Base-by-base conservation (phyloP, 2,797 vertebrate genomes). In the Leptodactylus fallax region DNA sequence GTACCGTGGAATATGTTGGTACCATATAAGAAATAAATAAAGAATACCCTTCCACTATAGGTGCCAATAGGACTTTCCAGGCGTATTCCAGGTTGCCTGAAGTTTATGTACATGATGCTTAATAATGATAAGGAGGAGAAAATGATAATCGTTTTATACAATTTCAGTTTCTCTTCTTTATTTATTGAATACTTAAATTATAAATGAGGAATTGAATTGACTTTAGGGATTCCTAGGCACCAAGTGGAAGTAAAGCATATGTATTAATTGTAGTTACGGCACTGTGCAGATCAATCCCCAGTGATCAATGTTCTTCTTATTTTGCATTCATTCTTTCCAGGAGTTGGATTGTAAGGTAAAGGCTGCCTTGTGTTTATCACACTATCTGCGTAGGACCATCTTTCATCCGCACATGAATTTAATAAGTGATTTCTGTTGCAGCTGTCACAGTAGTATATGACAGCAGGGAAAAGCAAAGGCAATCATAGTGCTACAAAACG, bases 241-340 rank as follows among this genome's bases (percentile, higher is more conserved):
- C 49, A 23, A 53, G 14, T 77, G 47, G 45, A 53, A 23, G 49
- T 79, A 58, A 79, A 79, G n/a, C 55, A 79, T 79, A 58, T 80
- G 58, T 80, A 80, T 61, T 80, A 80, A 45, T 21, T 61, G 23
- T 61, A 61, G n/a, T 47, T 53, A 77, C 2, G 53, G 45, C 49
- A 7, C 9, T 49, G 47, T 23, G 74, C 49, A 6, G 21, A 53
- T 53, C 74, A 77, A 23, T 53, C 74, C 74, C 47, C 1, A 23
- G 74, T 77, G 71, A 74, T 74, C 45, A n/a, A n/a, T 74, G 45
- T 27, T 56, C 14, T 55, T 23, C 74, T 17, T 79, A 27, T 9
- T 79, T 79, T 79, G 53, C 27, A 79, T 79, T 79, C 78, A 58
- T 36, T 58, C 8, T 19, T 19, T 21, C 11, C 55, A 19, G 23